Evolutionary conservation across 2,888 invertebrate genomes (phyloP).

Genomic region (Geophilus truncorum): DNA sequence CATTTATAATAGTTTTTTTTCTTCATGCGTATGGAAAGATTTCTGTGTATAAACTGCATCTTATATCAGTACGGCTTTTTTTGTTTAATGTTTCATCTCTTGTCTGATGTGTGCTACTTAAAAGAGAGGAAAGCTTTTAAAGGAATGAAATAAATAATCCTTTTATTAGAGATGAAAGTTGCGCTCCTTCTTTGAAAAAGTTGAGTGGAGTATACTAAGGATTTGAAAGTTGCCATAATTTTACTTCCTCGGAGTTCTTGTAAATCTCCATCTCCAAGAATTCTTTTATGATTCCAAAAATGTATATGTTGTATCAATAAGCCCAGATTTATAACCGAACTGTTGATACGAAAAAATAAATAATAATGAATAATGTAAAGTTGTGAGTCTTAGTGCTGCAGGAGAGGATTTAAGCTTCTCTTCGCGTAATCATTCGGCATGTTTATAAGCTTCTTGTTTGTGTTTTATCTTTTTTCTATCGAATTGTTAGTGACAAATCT

Average conservation of each 20-base stretch:
- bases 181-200: not conserved
- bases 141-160: conserved; percentile 20
- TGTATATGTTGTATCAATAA: no score
- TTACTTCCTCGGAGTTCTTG: not conserved
- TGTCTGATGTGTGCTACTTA: conserved; percentile 5
- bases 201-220: not conserved
- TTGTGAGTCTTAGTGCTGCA: no score
- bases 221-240: conserved; percentile 6
- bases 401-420: no score
- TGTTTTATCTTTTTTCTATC: no score
- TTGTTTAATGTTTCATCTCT: conserved; percentile 14
- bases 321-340: no score
- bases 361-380: no score
- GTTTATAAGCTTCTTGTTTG: no score
- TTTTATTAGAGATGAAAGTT: conserved; percentile 16
- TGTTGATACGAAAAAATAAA: no score
- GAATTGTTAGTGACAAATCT: no score
- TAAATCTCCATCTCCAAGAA: no score
- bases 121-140: conserved; percentile 20
- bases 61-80: not conserved
- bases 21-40: not conserved
- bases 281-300: no score
- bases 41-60: not conserved
- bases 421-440: no score
- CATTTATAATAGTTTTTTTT: not conserved